phyloP scores from a whole-genome alignment of 64 coral and sea anemone species.

The Montipora cactus region DNA sequence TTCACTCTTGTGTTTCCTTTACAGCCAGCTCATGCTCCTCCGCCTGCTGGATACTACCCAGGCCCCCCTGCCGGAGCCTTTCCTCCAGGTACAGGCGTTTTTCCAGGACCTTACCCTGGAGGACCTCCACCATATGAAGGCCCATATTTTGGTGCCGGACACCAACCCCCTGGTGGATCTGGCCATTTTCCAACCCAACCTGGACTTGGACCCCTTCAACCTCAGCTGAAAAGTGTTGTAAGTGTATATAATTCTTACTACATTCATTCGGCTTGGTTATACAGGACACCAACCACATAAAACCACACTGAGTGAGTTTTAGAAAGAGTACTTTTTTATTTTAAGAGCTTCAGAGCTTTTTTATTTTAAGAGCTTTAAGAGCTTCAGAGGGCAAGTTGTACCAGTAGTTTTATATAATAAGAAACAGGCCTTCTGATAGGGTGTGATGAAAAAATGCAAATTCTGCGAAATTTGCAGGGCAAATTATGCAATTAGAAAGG shows the following conservation, averaged over 20 bases:
- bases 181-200: constrained; percentile 2
- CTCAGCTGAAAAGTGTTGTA: constrained; percentile 28
- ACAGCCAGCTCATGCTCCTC: neutral
- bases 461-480: no score
- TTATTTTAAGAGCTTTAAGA: no score
- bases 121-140: neutral
- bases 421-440: no score
- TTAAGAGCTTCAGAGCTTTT: no score
- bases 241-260: neutral
- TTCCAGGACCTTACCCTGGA: constrained; percentile 8
- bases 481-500: no score
- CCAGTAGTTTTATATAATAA: no score
- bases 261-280: no score
- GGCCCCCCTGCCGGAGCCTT: constrained; percentile 3
- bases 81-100: neutral
- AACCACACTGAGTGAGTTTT: no score
- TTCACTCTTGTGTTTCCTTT: neutral
- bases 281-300: no score
- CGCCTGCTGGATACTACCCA: neutral
- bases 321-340: no score
- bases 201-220: constrained; percentile 13
- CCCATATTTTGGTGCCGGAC: neutral
- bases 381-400: no score
- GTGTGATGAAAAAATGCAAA: no score
- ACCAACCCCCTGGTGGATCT: neutral